Evolutionary conservation across 1,140 invertebrate species (phyloP), one percentile per base, ranked within the genome.

Genomic region (Archivesica marissinica): DNA sequence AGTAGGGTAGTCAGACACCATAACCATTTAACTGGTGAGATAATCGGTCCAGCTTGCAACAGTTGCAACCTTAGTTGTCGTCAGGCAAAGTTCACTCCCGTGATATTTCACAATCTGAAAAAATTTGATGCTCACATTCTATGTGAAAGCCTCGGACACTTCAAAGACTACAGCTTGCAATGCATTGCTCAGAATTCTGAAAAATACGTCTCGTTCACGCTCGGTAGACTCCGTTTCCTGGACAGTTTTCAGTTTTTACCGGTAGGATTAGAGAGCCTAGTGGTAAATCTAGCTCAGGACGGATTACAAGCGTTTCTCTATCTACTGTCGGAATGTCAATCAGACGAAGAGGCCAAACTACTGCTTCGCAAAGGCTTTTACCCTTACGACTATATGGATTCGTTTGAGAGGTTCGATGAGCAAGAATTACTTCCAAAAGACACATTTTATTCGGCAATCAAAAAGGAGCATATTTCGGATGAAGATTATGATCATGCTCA

Each of bases 81-180:
- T 17, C 41, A 75, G 35, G 30, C 72, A 0, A 75, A 75, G 23
- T 75, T 75, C 33, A n/a, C n/a, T n/a, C n/a, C n/a, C n/a, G n/a
- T n/a, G n/a, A n/a, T n/a, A n/a, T n/a, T n/a, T n/a, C n/a, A 85
- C 86, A 94, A 93, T 89, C 85, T 94, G 33, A 72, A 59, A 33
- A 89, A 88, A 6, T 94, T 93, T 89, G 92, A 94, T 86, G 47
- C 85, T 38, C 92, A 93, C 87, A 78, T 93, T 7, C 90, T 94
- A 13, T 33, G 23, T 1, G 89, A 91, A 87, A 85, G 86, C 38
- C 61, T 94, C 25, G 85, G 87, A n/a, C 23, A 68, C 23, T 11
- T 87, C 15, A 72, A 91, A 88, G 74, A 88, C 35, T 88, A 85
- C 7, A 17, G 89, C 41, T 91, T 93, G 41, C 84, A 90, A 75